Base-by-base conservation (phyloP, 2,113 vertebrate genomes). In the Sterrhoptilus dennistouni region DNA sequence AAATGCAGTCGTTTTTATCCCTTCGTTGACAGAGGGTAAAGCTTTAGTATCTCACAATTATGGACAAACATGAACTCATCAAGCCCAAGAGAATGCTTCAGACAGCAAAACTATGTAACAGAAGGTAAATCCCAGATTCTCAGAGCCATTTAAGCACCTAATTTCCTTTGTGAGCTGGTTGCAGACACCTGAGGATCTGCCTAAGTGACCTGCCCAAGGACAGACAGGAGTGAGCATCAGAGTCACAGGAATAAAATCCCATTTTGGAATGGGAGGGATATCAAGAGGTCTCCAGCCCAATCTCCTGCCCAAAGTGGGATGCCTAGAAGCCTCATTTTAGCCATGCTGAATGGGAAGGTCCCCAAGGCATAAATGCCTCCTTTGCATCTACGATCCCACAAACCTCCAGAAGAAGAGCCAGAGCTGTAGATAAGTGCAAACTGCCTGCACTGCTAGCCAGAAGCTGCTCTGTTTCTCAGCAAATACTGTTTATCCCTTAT, bases 401-500 rank as follows among this genome's bases (percentile, higher is more conserved):
- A 68, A 64, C 45, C 20, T 47, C 56, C 38, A 38, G 38, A 38
- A 28, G 47, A 75, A 78, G 49, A 83, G 47, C 6, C 69, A 49
- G 87, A 72, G 83, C 52, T 76, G 69, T 61, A 89, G 92, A 45
- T 33, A 54, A 59, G n/a, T 56, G 76, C 64, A 52, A 42, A 78
- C 44, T 13, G 93, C 76, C 80, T 66, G 79, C 66, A 6, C 74
- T 19, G 13, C 79, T 44, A 64, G 77, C 61, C 64, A 82, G 85
- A 87, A 71, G 33, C 42, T 1, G 10, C 76, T 70, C 59, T 6
- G 20, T 79, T 96, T 92, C 90, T 89, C 36, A 17, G 91, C 54
- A 94, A 95, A 96, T 82, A 84, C 33, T 89, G 87, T 89, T 90
- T 53, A 84, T 78, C 88, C 29, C 83, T 57, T 45, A 65, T 17